phyloP scores from a whole-genome alignment of 2,888 invertebrate species.

The Plebejus argus region DNA sequence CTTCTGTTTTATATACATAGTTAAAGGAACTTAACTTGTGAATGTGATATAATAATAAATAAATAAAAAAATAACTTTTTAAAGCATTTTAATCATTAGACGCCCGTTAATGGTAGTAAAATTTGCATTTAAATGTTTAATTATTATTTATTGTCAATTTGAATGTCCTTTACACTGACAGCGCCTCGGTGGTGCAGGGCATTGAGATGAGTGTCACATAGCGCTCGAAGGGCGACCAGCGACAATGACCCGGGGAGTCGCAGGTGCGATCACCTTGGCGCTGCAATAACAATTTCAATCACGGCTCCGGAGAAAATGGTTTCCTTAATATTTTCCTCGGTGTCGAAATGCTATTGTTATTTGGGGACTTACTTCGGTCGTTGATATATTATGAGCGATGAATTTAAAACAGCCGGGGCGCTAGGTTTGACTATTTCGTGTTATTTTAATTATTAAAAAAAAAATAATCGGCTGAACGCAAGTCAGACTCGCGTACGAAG shows the following conservation, averaged over 20 bases:
- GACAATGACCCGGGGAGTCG: constrained; percentile 10
- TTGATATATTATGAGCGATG: constrained; percentile 22
- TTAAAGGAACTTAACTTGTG: too few relatives aligned
- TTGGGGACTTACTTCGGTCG: neutral
- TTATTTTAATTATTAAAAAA: neutral
- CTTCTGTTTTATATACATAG: neutral
- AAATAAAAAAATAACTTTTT: too few relatives aligned
- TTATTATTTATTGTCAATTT: too few relatives aligned
- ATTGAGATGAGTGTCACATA: constrained; percentile 16
- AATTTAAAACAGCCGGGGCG: constrained; percentile 9
- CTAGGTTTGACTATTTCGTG: neutral
- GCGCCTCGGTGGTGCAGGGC: neutral
- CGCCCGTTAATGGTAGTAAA: neutral
- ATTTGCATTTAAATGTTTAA: neutral
- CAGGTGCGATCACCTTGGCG: constrained; percentile 12
- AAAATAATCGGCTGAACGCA: too few relatives aligned
- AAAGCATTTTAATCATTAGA: neutral
- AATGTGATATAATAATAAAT: too few relatives aligned
- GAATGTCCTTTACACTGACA: neutral
- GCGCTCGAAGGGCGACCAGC: constrained; percentile 19
- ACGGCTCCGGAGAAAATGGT: constrained; percentile 27
- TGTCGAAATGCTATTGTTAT: constrained; percentile 31
- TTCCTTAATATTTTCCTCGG: constrained; percentile 28
- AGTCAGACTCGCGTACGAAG: too few relatives aligned
- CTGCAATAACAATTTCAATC: constrained; percentile 19